Percentiles rank a stretch among this genome's conserved stretches.
These are phyloP conservation scores for Heterotis niloticus DNA, from an alignment of 2,113 vertebrate species.

Conservation along the genomic window DNA sequence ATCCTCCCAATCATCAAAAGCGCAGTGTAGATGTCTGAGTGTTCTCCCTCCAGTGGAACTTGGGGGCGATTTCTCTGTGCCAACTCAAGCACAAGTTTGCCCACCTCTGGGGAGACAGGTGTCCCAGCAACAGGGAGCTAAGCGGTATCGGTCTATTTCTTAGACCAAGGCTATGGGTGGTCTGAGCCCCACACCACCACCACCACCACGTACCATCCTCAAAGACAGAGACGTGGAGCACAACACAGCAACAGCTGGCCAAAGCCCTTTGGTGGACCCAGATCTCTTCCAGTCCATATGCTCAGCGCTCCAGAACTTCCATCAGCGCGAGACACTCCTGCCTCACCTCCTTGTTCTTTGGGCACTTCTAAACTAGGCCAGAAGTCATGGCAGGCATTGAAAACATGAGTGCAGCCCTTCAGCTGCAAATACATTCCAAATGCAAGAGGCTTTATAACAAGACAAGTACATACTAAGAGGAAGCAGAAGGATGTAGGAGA, in stretches of 20 bases:
- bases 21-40: constrained; percentile 48
- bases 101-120: constrained; percentile 55
- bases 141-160: constrained; percentile 55
- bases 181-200: constrained; percentile 4
- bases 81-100: constrained; percentile 39
- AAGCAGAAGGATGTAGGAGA: too few species aligned
- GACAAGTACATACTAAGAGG: too few species aligned
- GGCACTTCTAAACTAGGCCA: constrained; percentile 26
- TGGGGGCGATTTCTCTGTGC: constrained; percentile 55
- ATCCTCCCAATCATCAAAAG: constrained; percentile 48
- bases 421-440: constrained; percentile 36
- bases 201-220: constrained; percentile 27
- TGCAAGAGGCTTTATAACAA: constrained; percentile 22
- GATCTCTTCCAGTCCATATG: constrained; percentile 42
- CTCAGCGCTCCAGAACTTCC: constrained; percentile 51
- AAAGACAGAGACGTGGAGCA: constrained; percentile 26
- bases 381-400: constrained; percentile 12
- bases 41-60: constrained; percentile 35
- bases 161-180: constrained; percentile 58
- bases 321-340: constrained; percentile 43
- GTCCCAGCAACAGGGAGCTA: constrained; percentile 53
- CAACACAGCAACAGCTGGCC: constrained; percentile 34
- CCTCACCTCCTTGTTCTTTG: constrained; percentile 28
- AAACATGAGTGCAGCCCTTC: constrained; percentile 19
- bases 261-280: constrained; percentile 28